These are phyloP conservation scores for Micrasema minimum DNA, from an alignment of 1,140 invertebrate species.

Conservation along the genomic window DNA sequence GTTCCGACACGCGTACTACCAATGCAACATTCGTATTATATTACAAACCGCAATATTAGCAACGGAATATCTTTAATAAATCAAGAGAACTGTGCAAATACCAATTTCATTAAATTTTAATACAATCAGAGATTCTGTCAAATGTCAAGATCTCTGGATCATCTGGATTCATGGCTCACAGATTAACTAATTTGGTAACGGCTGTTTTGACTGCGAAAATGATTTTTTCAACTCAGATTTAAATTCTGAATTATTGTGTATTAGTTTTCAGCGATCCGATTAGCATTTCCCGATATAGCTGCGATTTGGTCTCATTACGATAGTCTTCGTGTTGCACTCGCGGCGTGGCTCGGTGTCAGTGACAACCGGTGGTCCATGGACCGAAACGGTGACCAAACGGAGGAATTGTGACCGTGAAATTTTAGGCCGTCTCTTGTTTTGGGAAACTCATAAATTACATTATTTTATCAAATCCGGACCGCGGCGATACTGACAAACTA, in stretches of 20 bases:
- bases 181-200: too few relatives aligned
- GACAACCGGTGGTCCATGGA: conserved; percentile 21
- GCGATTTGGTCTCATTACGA: conserved; percentile 13
- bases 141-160: too few relatives aligned
- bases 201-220: too few relatives aligned
- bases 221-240: too few relatives aligned
- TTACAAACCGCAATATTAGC: too few relatives aligned
- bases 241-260: background rate
- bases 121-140: too few relatives aligned
- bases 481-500: too few relatives aligned
- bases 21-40: too few relatives aligned
- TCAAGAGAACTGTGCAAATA: background rate
- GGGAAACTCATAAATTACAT: conserved; percentile 12
- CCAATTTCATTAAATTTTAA: too few relatives aligned
- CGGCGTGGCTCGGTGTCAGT: background rate
- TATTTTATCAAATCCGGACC: too few relatives aligned
- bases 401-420: conserved; percentile 41
- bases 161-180: too few relatives aligned
- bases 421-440: conserved; percentile 20
- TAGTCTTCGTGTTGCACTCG: conserved; percentile 16
- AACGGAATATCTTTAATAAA: background rate
- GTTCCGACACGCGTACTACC: too few relatives aligned
- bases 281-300: conserved; percentile 13
- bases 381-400: conserved; percentile 29
- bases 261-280: conserved; percentile 12